Base-by-base conservation (phyloP, 2,888 invertebrate species). In the Caenorhabditis sulstoni region DNA sequence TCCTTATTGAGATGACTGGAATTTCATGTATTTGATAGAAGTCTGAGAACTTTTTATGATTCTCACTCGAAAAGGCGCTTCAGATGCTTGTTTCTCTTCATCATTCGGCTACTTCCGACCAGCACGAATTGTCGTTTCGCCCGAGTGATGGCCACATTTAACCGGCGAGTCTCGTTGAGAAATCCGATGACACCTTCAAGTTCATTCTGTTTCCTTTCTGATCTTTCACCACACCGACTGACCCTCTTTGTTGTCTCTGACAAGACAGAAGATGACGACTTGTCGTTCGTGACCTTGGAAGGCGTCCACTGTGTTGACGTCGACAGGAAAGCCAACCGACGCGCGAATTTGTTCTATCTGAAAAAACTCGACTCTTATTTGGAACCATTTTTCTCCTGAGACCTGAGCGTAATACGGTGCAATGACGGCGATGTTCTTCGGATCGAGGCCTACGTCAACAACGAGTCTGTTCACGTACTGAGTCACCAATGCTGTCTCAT, bases 231-330 rank as follows among this genome's bases (percentile, higher is more conserved):
- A 12, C n/a, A 12, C 16, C 1, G 2, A 39, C 68, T 12, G 9
- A 83, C 84, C 73, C 18, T 73, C 52, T 9, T 55, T 14, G 62
- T 86, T 86, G 39, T 83, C 75, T 44, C 86, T 65, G 18, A 86
- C 86, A 16, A 82, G 44, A 16, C 81, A 79, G 52, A 86, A 86
- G 22, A 86, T 59, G 52, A 86, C 74, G 37, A 86, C 74, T 50
- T 86, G 79, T 16, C 66, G 61, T 62, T 86, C 83, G n/a, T 84
- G 82, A 9, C 86, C 86, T 75, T 85, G 82, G 49, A 83, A 84
- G 3, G 68, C 82, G 41, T 82, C 82, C 1, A 81, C 82, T n/a
- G 79, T 70, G 22, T 75, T 79, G 14, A 79, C 62, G n/a, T 57
- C 61, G 14, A 79, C 75, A 0, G 39, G 53, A 39, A 62, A 68